phyloP scores from a whole-genome alignment of 2,888 invertebrate genomes.

The Stenotaenia linearis region DNA sequence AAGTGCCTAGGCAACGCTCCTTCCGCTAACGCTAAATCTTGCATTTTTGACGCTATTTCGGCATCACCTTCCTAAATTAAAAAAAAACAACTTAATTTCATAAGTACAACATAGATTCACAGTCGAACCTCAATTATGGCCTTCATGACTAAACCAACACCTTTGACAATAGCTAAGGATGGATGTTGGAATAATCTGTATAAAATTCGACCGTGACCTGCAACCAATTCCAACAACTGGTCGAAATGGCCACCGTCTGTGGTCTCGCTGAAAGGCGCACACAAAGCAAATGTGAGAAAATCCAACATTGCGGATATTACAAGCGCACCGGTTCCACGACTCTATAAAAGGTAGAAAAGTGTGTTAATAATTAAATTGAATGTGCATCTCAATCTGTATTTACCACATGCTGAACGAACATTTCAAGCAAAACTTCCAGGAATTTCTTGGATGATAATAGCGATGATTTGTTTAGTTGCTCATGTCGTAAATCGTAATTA shows the following conservation, averaged over 20 bases:
- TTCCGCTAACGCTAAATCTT: conserved; percentile 89
- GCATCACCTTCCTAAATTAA: conserved; percentile 86
- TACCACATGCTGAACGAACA: conserved; percentile 93
- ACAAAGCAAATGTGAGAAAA: conserved; percentile 93
- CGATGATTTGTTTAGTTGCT: conserved; percentile 95
- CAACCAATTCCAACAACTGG: conserved; percentile 85
- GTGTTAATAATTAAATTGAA: neutral
- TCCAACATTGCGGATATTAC: conserved; percentile 97
- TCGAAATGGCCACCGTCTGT: conserved; percentile 96
- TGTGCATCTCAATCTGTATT: conserved; percentile 45
- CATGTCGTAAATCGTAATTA: conserved; percentile 92
- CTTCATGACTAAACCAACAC: conserved; percentile 93
- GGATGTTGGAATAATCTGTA: conserved; percentile 95
- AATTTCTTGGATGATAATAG: conserved; percentile 85
- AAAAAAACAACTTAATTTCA: no score
- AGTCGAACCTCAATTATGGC: conserved; percentile 75
- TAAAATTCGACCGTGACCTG: conserved; percentile 79
- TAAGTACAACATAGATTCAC: no score
- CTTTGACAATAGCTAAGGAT: conserved; percentile 95
- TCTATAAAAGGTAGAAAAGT: conserved; percentile 52
- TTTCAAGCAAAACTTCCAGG: conserved; percentile 83
- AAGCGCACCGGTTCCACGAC: conserved; percentile 86
- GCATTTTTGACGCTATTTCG: conserved; percentile 90
- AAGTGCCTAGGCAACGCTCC: conserved; percentile 92
- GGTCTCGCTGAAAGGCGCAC: conserved; percentile 98